A percentile compares a stretch with the other conserved stretches of the same genome.
Conservation (phyloP, 2,888 invertebrate species). For the Slavum lentiscoides region DNA sequence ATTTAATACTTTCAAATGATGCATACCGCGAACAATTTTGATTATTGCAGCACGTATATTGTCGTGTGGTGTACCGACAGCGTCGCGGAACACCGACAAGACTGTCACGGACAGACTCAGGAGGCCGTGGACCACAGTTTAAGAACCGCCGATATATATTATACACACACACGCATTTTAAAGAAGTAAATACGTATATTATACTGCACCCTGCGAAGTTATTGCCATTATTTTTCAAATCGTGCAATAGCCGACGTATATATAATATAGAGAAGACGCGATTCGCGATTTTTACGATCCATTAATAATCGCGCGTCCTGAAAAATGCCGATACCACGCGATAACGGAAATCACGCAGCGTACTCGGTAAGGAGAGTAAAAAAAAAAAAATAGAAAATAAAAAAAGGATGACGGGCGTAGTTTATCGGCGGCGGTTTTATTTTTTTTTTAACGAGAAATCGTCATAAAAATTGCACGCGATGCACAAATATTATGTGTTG, state of each 20-base stretch:
- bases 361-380: too few relatives aligned
- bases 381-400: too few relatives aligned
- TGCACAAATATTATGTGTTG: background rate
- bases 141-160: too few relatives aligned
- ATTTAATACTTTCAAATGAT: too few relatives aligned
- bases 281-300: slow-evolving; percentile 38
- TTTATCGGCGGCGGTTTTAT: slow-evolving; percentile 32
- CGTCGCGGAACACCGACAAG: too few relatives aligned
- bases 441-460: background rate
- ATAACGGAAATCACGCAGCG: background rate
- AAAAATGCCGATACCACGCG: slow-evolving; percentile 35
- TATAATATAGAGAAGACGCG: background rate
- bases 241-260: too few relatives aligned
- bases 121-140: too few relatives aligned
- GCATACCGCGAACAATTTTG: too few relatives aligned
- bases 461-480: slow-evolving; percentile 23
- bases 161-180: background rate
- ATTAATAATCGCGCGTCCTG: slow-evolving; percentile 32
- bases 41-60: too few relatives aligned
- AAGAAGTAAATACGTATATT: background rate
- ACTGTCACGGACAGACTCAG: too few relatives aligned
- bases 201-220: background rate
- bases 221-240: slow-evolving; percentile 12
- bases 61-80: too few relatives aligned
- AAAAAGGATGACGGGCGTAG: background rate